phyloP scores from a whole-genome alignment of 2,888 invertebrate species.

The Chymomyza fuscimana region DNA sequence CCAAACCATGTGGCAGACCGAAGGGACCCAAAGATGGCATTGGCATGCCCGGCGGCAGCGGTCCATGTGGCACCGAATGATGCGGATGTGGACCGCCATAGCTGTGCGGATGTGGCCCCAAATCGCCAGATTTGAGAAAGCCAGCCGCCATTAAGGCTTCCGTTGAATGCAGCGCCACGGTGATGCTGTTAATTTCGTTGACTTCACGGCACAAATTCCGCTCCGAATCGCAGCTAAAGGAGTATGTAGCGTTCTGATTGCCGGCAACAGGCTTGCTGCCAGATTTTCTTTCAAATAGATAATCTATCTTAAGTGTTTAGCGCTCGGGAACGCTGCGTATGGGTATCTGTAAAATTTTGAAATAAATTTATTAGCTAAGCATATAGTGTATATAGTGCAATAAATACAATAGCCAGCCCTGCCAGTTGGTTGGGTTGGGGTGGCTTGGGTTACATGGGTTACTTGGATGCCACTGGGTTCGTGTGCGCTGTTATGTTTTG shows the following conservation, averaged over 20 bases:
- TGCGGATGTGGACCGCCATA: conserved; percentile 80
- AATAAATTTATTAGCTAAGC: conserved; percentile 42
- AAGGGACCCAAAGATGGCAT: conserved; percentile 80
- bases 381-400: conserved; percentile 75
- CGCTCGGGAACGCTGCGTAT: background rate
- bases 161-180: conserved; percentile 80
- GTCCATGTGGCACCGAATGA: conserved; percentile 79
- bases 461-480: conserved; percentile 7
- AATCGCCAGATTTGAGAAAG: conserved; percentile 79
- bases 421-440: conserved; percentile 9
- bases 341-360: background rate
- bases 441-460: too few relatives aligned
- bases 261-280: background rate
- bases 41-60: conserved; percentile 80
- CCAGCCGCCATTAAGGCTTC: conserved; percentile 81
- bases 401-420: conserved; percentile 40
- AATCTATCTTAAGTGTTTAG: background rate
- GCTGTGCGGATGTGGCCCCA: conserved; percentile 80
- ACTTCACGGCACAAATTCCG: conserved; percentile 26
- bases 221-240: background rate
- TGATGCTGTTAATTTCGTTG: conserved; percentile 69
- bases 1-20: conserved; percentile 80
- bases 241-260: background rate
- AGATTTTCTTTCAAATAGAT: background rate
- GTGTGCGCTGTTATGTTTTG: conserved; percentile 5